These are phyloP conservation scores for Brachyhypopomus occidentalis DNA, from an alignment of 2,113 vertebrate species.

Conservation along the genomic window DNA sequence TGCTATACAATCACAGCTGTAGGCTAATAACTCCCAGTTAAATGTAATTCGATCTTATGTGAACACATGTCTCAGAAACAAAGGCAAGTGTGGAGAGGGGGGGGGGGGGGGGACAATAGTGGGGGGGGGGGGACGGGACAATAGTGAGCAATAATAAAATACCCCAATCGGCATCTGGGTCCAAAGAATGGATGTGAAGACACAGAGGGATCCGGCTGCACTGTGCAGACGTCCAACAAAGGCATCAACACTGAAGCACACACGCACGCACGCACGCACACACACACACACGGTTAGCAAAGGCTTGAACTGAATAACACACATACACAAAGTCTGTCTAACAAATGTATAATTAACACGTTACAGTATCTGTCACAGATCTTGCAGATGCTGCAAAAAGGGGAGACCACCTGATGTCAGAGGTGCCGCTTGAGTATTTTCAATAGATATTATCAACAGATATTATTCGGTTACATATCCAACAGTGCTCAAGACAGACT, in stretches of 20 bases:
- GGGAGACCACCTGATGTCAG: no score
- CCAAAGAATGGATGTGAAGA: conserved; percentile 86
- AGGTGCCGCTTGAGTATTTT: no score
- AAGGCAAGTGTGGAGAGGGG: not conserved
- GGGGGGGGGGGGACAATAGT: no score
- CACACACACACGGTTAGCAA: conserved; percentile 15
- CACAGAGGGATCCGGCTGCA: conserved; percentile 84
- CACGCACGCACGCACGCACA: not conserved
- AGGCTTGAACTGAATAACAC: no score
- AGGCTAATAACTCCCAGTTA: not conserved
- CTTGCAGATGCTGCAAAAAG: no score
- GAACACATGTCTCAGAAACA: not conserved
- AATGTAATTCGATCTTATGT: not conserved
- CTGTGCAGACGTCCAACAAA: conserved; percentile 85
- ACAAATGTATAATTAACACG: no score
- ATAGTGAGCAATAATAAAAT: not conserved
- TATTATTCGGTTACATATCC: no score
- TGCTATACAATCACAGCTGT: not conserved
- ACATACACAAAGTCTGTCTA: not conserved
- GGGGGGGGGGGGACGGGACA: no score
- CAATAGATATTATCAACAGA: no score
- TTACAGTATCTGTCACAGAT: no score
- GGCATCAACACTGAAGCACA: conserved; percentile 83
- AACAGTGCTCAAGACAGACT: no score
- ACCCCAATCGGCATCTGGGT: conserved; percentile 85